These are phyloP conservation scores for Tenebrosternarchus preto DNA, from an alignment of 2,113 vertebrate species.

Conservation along the genomic window DNA sequence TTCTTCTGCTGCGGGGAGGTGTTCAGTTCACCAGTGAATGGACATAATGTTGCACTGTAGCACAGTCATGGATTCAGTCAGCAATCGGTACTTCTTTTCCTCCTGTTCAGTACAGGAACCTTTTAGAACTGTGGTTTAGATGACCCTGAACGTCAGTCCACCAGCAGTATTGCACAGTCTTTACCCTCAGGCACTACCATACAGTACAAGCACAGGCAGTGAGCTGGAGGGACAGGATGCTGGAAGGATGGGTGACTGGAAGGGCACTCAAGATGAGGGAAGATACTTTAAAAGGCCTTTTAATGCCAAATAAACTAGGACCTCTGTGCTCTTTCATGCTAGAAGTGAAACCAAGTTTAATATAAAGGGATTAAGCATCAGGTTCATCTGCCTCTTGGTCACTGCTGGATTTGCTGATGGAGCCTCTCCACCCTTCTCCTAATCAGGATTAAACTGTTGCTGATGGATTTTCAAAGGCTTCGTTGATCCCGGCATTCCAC, in stretches of 20 bases:
- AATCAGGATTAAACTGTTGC: constrained; percentile 51
- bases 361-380: constrained; percentile 57
- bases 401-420: constrained; percentile 41
- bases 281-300: not conserved
- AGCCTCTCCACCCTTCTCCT: constrained; percentile 42
- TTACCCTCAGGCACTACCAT: not conserved
- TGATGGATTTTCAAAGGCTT: constrained; percentile 43
- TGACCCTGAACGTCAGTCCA: not conserved
- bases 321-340: constrained; percentile 49
- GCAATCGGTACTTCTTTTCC: not conserved
- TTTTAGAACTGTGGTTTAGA: not conserved
- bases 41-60: not conserved
- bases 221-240: not conserved
- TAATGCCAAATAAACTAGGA: not conserved
- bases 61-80: not conserved
- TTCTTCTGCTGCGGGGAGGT: not conserved
- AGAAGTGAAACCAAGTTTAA: constrained; percentile 49
- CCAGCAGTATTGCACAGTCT: not conserved
- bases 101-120: not conserved
- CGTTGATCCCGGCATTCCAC: constrained; percentile 30
- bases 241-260: not conserved
- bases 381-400: constrained; percentile 54
- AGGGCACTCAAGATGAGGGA: not conserved
- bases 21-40: not conserved
- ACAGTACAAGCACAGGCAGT: not conserved